Conservation (phyloP, 2,113 vertebrate genomes). For the Protomyctophum bolini region DNA sequence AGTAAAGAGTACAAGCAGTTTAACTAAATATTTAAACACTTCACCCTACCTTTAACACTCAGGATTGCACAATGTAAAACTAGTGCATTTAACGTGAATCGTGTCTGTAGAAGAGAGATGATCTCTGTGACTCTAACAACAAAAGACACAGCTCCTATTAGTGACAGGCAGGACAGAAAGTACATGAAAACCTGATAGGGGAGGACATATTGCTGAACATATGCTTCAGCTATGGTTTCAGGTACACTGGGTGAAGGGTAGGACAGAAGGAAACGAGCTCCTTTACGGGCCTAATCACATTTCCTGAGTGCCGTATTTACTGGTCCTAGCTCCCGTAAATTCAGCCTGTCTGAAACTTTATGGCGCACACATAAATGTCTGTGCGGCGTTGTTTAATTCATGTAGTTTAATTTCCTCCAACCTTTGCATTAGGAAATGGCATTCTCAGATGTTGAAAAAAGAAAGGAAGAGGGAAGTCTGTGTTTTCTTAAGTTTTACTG, state of each 20-base stretch:
- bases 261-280: constrained; percentile 59
- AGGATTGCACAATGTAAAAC: no score
- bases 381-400: constrained; percentile 60
- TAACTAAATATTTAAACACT: no score
- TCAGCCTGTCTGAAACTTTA: constrained; percentile 60
- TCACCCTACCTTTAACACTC: no score
- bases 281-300: constrained; percentile 76
- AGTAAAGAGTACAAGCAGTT: no score
- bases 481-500: constrained; percentile 46
- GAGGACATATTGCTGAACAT: constrained; percentile 43
- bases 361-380: constrained; percentile 64
- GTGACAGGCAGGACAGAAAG: not conserved
- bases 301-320: constrained; percentile 75
- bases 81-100: no score
- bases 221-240: constrained; percentile 39
- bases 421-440: constrained; percentile 68
- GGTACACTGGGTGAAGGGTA: constrained; percentile 63
- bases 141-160: no score
- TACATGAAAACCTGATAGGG: not conserved
- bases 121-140: no score
- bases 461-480: constrained; percentile 36
- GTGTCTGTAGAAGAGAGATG: no score
- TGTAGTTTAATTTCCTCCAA: constrained; percentile 67
- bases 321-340: constrained; percentile 66
- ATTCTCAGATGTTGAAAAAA: constrained; percentile 59